Evolutionary conservation across 2,797 vertebrate genomes (phyloP).

Genomic region (Pelochelys cantorii): DNA sequence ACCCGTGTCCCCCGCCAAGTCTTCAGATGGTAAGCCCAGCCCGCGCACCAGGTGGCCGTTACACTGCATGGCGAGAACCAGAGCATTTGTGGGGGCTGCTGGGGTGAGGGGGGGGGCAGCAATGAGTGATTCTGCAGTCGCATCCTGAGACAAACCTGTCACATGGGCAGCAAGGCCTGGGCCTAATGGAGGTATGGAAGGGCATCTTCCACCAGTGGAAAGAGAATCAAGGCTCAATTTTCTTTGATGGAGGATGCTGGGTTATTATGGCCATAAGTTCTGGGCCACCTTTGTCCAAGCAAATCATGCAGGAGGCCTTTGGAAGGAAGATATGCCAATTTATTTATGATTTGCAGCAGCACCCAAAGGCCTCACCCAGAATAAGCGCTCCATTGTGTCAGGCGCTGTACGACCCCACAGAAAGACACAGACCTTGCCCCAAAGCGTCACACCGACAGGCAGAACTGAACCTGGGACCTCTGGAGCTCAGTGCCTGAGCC

Average conservation of each 20-base stretch:
- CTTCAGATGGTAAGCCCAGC: slow-evolving; percentile 88
- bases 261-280: background rate
- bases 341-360: background rate
- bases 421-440: background rate
- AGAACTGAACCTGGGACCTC: no score
- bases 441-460: background rate
- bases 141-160: background rate
- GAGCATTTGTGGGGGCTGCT: background rate
- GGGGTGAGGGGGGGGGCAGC: background rate
- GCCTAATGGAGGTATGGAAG: background rate
- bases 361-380: background rate
- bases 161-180: background rate
- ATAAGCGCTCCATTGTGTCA: background rate
- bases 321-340: background rate
- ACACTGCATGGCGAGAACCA: background rate
- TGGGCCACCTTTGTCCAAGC: background rate
- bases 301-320: background rate
- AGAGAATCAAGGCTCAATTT: background rate
- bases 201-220: background rate
- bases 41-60: background rate
- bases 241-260: background rate
- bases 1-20: slow-evolving; percentile 72
- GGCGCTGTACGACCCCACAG: background rate
- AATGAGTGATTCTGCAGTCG: background rate
- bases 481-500: no score